phyloP scores from a whole-genome alignment of 2,113 vertebrate genomes.

The Halichoerus grypus region DNA sequence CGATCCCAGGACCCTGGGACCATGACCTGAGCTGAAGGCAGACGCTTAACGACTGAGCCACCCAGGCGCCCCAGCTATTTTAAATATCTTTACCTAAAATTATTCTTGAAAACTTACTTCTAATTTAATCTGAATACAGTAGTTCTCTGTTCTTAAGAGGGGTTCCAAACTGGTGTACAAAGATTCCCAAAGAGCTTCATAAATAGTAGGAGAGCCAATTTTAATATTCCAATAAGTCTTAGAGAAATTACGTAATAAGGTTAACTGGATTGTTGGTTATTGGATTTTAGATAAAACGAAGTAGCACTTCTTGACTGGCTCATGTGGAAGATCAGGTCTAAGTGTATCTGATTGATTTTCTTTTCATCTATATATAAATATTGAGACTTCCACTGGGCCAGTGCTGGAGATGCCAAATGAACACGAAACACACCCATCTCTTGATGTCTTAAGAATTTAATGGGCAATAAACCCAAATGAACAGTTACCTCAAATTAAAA shows the following conservation, averaged over 20 bases:
- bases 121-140: constrained; percentile 5
- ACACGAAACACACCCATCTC: not conserved
- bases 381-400: not conserved
- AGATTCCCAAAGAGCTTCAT: not conserved
- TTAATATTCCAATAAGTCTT: not conserved
- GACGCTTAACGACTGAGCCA: too few relatives aligned
- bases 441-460: not conserved
- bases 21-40: too few relatives aligned
- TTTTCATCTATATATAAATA: not conserved
- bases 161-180: not conserved
- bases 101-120: constrained; percentile 42
- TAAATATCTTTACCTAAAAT: constrained; percentile 23
- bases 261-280: not conserved
- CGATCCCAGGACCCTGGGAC: too few relatives aligned
- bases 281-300: not conserved
- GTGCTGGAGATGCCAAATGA: not conserved
- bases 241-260: not conserved
- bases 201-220: not conserved
- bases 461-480: not conserved
- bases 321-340: not conserved
- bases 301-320: not conserved
- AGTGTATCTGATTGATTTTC: not conserved
- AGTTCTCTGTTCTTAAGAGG: constrained; percentile 2
- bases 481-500: not conserved
- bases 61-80: not conserved